A percentile compares a stretch with the other conserved stretches of the same genome.
Conservation (phyloP, 2,888 invertebrate species). For the Polyploca ridens region DNA sequence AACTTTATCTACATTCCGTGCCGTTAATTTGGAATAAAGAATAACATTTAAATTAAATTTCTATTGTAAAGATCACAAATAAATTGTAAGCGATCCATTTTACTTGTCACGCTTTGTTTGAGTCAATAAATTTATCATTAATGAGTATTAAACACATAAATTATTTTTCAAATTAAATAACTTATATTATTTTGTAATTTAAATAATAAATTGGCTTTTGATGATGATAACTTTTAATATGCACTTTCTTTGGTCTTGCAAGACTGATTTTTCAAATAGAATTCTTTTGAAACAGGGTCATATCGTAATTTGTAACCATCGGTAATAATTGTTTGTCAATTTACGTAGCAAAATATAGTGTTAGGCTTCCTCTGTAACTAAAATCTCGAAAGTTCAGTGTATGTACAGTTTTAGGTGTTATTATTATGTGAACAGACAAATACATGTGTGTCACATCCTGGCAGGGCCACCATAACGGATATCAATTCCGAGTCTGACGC, state of each 20-base stretch:
- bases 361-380: background rate
- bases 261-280: conserved; percentile 44
- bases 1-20: background rate
- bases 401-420: no score
- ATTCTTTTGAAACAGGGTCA: conserved; percentile 41
- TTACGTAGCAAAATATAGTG: conserved; percentile 17
- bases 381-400: background rate
- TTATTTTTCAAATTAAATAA: background rate
- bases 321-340: conserved; percentile 34
- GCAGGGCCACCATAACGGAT: no score
- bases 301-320: conserved; percentile 30
- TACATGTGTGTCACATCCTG: no score
- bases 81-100: conserved; percentile 17
- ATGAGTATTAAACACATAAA: background rate
- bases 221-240: background rate
- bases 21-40: background rate
- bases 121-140: conserved; percentile 13
- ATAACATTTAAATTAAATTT: background rate
- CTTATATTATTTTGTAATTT: background rate
- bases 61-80: background rate
- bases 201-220: conserved; percentile 11
- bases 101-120: conserved; percentile 25
- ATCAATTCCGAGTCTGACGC: no score
- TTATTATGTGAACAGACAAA: no score
- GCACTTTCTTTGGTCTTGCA: conserved; percentile 36